Conservation (phyloP, 2,113 vertebrate genomes). For the Centropus bengalensis region DNA sequence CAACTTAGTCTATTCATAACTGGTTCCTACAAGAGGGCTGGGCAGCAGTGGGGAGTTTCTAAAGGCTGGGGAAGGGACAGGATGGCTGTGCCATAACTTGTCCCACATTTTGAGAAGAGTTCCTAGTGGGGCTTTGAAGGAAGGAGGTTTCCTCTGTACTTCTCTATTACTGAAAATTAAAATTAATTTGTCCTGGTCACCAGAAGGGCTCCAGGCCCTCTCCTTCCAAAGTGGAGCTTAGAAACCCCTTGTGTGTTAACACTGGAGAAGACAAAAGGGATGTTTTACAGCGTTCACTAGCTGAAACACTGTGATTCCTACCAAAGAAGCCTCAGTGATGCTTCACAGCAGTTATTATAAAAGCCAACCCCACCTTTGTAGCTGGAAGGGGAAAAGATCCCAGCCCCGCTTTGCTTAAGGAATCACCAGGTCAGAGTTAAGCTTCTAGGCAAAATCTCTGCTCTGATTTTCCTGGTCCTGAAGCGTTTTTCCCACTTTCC, state of each 20-base stretch:
- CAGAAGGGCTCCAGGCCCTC: background rate
- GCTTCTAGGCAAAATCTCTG: background rate
- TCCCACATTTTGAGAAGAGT: background rate
- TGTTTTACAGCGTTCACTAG: background rate
- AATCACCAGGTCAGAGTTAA: slow-evolving; percentile 5
- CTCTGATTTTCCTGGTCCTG: background rate
- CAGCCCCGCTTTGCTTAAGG: background rate
- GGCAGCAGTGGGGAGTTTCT: background rate
- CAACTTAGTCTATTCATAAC: background rate
- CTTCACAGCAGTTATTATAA: background rate
- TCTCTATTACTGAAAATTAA: background rate
- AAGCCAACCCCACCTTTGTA: background rate
- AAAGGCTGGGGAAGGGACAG: background rate
- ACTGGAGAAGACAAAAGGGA: background rate
- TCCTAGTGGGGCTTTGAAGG: background rate
- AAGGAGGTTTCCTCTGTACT: background rate
- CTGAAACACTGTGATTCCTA: background rate
- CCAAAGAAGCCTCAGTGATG: background rate
- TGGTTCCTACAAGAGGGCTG: background rate
- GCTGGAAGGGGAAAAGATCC: background rate
- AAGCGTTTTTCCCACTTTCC: background rate
- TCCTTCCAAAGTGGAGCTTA: background rate
- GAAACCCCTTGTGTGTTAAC: background rate
- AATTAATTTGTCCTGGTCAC: rapidly evolving
- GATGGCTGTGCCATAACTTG: background rate